These are phyloP conservation scores for Ptychobarbus kaznakovi DNA, from an alignment of 2,797 vertebrate species.

Conservation along the genomic window DNA sequence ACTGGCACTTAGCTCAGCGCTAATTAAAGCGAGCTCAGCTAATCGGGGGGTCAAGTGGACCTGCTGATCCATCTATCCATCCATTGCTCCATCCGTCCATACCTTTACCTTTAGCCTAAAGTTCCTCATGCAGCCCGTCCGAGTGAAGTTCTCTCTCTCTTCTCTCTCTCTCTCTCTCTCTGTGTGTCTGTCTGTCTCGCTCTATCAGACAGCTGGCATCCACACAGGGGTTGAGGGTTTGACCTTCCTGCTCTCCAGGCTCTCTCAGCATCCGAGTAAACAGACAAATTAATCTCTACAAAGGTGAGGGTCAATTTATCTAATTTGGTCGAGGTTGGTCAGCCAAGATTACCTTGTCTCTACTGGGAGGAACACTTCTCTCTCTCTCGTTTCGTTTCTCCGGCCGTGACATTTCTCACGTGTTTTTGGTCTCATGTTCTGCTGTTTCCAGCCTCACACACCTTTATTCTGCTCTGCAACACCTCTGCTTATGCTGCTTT, in stretches of 20 bases:
- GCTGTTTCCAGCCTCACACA: neutral
- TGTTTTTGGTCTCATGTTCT: neutral
- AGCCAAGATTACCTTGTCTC: constrained; percentile 45
- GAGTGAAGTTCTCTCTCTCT: constrained; percentile 26
- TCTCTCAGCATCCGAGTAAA: constrained; percentile 68
- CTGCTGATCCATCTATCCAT: constrained; percentile 54
- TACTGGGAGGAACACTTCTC: constrained; percentile 30
- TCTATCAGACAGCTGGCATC: constrained; percentile 75
- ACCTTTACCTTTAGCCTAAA: constrained; percentile 48
- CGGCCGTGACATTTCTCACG: neutral
- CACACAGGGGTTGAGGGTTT: constrained; percentile 74
- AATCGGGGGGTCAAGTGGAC: constrained; percentile 84
- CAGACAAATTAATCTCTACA: constrained; percentile 66
- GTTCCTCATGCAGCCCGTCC: constrained; percentile 30
- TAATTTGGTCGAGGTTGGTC: constrained; percentile 57
- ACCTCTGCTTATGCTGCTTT: neutral
- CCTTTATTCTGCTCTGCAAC: neutral
- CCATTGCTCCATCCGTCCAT: constrained; percentile 49
- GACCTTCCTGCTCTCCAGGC: constrained; percentile 79
- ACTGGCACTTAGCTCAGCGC: constrained; percentile 79
- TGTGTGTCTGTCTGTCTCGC: constrained; percentile 59
- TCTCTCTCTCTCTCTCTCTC: constrained; percentile 29
- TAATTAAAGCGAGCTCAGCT: constrained; percentile 81
- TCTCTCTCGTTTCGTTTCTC: neutral
- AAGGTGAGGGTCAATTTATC: constrained; percentile 62